phyloP scores from a whole-genome alignment of 2,888 invertebrate species.

The Conops quadrifasciatus region DNA sequence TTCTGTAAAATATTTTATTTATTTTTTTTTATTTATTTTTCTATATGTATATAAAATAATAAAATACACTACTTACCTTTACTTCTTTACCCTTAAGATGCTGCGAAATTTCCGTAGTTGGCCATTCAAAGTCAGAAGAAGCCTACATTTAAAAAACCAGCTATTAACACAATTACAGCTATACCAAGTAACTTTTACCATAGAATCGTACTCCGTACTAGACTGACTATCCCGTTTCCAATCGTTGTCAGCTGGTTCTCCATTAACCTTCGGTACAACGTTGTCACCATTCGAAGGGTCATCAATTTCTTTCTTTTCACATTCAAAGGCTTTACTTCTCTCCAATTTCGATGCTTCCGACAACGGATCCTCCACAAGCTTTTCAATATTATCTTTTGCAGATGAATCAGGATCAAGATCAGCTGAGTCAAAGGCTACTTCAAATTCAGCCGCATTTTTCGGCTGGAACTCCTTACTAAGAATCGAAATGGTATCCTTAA shows the following conservation, averaged over 20 bases:
- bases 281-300: neutral
- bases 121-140: neutral
- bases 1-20: too few relatives aligned
- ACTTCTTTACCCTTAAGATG: too few relatives aligned
- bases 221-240: neutral
- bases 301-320: neutral
- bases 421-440: neutral
- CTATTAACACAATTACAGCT: too few relatives aligned
- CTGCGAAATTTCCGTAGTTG: neutral
- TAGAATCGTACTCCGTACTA: neutral
- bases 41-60: too few relatives aligned
- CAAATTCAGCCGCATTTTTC: slow-evolving; percentile 4
- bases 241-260: neutral
- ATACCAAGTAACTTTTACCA: neutral
- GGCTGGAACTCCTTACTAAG: neutral
- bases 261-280: neutral
- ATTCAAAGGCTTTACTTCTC: neutral
- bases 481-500: neutral
- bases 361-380: neutral
- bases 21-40: too few relatives aligned
- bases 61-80: too few relatives aligned
- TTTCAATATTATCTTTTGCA: too few relatives aligned
- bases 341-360: neutral
- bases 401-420: too few relatives aligned
- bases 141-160: too few relatives aligned